These are phyloP conservation scores for Thomomys bottae DNA, from an alignment of 2,113 vertebrate genomes.

Conservation along the genomic window DNA sequence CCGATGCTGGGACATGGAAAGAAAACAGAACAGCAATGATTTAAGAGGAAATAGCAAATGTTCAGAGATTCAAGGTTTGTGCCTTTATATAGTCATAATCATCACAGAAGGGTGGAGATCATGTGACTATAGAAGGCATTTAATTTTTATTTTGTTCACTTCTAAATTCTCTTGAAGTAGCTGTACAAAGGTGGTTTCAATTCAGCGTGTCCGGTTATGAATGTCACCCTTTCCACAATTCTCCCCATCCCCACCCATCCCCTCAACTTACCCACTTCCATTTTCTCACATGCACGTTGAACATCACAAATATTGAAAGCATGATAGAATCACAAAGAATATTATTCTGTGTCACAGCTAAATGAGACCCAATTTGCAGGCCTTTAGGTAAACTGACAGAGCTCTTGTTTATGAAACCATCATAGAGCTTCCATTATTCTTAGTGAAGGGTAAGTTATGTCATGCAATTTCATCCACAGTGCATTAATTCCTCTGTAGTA, in stretches of 20 bases:
- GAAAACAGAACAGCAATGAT: background rate
- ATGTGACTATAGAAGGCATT: slow-evolving; percentile 50
- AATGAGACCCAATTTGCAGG: slow-evolving; percentile 72
- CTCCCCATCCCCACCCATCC: no score
- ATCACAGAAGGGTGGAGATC: slow-evolving; percentile 55
- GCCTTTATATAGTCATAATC: slow-evolving; percentile 56
- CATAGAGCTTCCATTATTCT: slow-evolving; percentile 80
- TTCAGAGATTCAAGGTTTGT: slow-evolving; percentile 68
- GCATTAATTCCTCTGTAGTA: slow-evolving; percentile 79
- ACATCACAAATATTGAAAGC: slow-evolving; percentile 57
- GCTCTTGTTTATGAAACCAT: slow-evolving; percentile 75
- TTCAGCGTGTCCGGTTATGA: no score
- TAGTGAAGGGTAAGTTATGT: slow-evolving; percentile 78
- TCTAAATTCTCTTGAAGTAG: no score
- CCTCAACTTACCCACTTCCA: no score
- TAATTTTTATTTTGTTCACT: no score
- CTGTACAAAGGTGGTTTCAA: no score
- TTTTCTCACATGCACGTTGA: no score
- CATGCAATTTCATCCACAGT: slow-evolving; percentile 83
- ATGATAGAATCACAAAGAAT: slow-evolving; percentile 52
- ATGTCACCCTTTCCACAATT: no score
- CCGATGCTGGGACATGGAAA: background rate
- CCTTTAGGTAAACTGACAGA: slow-evolving; percentile 81
- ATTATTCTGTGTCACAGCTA: slow-evolving; percentile 66
- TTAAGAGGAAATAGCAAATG: slow-evolving; percentile 41